phyloP scores from a whole-genome alignment of 2,113 vertebrate genomes.

The Ciconia maguari region DNA sequence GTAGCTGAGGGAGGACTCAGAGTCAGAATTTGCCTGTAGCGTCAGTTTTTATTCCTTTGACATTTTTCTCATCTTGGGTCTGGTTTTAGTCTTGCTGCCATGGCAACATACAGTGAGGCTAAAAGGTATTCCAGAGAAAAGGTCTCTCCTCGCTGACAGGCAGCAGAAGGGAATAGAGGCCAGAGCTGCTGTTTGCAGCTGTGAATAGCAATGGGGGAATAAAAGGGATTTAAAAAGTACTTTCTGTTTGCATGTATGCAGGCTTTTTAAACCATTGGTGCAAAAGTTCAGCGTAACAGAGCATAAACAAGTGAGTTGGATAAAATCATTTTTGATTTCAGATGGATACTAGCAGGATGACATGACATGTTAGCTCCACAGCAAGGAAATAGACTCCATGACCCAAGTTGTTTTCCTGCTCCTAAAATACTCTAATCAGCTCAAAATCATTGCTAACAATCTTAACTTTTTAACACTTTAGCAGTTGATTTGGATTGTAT shows the following conservation, averaged over 20 bases:
- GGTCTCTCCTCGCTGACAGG: background rate
- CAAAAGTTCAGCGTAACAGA: background rate
- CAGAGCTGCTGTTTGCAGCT: background rate
- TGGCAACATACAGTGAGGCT: conserved; percentile 58
- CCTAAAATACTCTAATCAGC: background rate
- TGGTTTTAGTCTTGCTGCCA: conserved; percentile 61
- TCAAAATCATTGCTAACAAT: background rate
- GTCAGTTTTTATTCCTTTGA: conserved; percentile 11
- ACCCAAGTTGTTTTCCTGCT: background rate
- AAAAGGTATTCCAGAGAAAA: conserved; percentile 48
- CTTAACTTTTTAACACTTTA: background rate
- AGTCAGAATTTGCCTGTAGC: conserved; percentile 9
- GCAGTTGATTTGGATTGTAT: background rate
- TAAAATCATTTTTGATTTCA: background rate
- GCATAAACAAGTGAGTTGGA: background rate
- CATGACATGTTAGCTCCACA: background rate
- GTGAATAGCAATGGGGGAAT: background rate
- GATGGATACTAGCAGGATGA: background rate
- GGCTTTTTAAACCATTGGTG: background rate
- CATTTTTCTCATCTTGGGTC: conserved; percentile 4
- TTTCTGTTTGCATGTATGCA: background rate
- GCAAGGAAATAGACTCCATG: background rate
- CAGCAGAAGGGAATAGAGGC: background rate
- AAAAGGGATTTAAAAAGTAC: background rate
- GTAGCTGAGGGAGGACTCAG: background rate